phyloP scores from a whole-genome alignment of 1,140 invertebrate species.

The Aphaenogaster ashmeadi region DNA sequence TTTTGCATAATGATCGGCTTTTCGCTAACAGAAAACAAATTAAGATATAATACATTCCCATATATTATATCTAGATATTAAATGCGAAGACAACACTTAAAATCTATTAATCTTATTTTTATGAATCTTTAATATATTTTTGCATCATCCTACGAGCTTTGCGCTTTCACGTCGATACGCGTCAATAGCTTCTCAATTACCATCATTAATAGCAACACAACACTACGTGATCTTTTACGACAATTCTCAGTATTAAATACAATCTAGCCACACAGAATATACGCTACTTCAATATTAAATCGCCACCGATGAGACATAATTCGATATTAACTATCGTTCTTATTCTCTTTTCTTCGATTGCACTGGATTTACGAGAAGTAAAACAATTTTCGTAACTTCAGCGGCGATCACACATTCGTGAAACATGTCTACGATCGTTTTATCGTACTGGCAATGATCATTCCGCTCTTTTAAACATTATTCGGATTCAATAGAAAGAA shows the following conservation, averaged over 20 bases:
- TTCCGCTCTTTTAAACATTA: constrained; percentile 6
- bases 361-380: neutral
- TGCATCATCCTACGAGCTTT: constrained; percentile 39
- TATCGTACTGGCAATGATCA: neutral
- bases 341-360: constrained; percentile 44
- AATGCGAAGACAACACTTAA: constrained; percentile 39
- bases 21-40: constrained; percentile 24
- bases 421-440: constrained; percentile 1
- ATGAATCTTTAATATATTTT: constrained; percentile 9
- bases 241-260: constrained; percentile 11
- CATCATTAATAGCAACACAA: constrained; percentile 13
- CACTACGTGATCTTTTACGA: neutral
- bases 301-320: constrained; percentile 6
- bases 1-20: neutral
- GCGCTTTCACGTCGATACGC: constrained; percentile 69
- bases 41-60: neutral
- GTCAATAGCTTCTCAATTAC: constrained; percentile 61
- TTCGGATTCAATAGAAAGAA: neutral
- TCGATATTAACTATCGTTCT: constrained; percentile 23
- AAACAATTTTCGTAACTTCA: constrained; percentile 29
- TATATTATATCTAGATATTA: neutral
- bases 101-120: constrained; percentile 43
- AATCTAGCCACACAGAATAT: neutral
- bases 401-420: neutral
- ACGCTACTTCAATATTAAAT: constrained; percentile 34